A percentile compares a stretch with the other conserved stretches of the same genome.
phyloP scores from a whole-genome alignment of 2,797 vertebrate genomes.

The Otolemur crassicaudatus region DNA sequence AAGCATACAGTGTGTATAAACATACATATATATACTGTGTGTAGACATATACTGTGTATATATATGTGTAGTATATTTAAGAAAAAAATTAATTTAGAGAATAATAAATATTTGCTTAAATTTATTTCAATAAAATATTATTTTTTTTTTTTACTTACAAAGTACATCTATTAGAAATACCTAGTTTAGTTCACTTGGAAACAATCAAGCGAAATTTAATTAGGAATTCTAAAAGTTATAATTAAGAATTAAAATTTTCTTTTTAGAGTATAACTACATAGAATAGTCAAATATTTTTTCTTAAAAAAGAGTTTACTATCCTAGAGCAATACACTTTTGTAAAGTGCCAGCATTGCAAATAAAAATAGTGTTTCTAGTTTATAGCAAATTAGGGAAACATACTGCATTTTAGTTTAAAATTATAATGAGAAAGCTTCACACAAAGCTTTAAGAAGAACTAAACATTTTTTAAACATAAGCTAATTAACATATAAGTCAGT shows the following conservation, averaged over 20 bases:
- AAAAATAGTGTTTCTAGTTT: neutral
- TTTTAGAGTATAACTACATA: neutral
- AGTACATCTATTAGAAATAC: neutral
- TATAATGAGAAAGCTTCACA: neutral
- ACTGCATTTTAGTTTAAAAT: neutral
- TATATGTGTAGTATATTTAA: neutral
- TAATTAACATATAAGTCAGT: neutral
- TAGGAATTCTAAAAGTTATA: neutral
- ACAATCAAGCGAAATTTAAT: neutral
- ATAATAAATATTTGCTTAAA: neutral
- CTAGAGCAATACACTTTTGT: neutral
- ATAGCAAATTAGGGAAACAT: neutral
- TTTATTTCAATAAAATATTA: neutral
- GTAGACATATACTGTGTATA: too few relatives aligned
- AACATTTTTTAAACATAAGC: neutral
- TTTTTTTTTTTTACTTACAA: neutral
- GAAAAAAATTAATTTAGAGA: conserved; percentile 1
- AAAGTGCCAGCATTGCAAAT: neutral
- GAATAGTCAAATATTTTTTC: neutral
- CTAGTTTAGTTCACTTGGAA: neutral
- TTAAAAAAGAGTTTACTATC: neutral
- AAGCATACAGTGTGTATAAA: too few relatives aligned
- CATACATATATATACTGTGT: neutral
- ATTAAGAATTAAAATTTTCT: neutral
- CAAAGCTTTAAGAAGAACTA: neutral